Conservation (phyloP, 2,888 invertebrate species). For the Acronicta leporina region DNA sequence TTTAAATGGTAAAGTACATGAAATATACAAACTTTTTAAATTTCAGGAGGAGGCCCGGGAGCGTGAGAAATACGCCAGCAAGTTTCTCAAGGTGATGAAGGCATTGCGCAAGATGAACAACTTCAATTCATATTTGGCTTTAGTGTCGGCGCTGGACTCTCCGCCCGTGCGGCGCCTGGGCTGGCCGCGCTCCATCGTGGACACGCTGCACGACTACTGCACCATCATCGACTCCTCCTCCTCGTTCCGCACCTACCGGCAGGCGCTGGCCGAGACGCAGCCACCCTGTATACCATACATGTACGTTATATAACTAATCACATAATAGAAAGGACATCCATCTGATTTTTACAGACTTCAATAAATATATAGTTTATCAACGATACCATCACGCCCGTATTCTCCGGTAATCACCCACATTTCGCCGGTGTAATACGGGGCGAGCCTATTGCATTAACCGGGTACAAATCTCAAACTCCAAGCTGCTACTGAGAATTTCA, state of each 20-base stretch:
- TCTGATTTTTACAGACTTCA: too few relatives aligned
- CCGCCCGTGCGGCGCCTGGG: slow-evolving; percentile 97
- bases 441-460: too few relatives aligned
- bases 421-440: too few relatives aligned
- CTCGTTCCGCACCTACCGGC: slow-evolving; percentile 98
- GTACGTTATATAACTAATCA: slow-evolving; percentile 81
- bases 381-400: too few relatives aligned
- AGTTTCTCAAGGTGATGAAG: slow-evolving; percentile 99
- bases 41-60: slow-evolving; percentile 95
- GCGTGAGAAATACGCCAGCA: slow-evolving; percentile 97
- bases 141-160: slow-evolving; percentile 98
- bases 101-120: slow-evolving; percentile 98
- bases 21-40: background rate
- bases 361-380: too few relatives aligned
- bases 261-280: slow-evolving; percentile 97
- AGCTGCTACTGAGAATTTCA: too few relatives aligned
- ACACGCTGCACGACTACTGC: slow-evolving; percentile 97
- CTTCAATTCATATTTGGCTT: slow-evolving; percentile 99
- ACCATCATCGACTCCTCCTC: slow-evolving; percentile 99
- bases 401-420: too few relatives aligned
- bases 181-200: slow-evolving; percentile 97
- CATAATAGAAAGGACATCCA: too few relatives aligned
- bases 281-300: slow-evolving; percentile 99
- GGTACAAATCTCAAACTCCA: too few relatives aligned
- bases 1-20: too few relatives aligned